Conservation (phyloP, 2,113 vertebrate genomes). For the Micronycteris hirsuta region DNA sequence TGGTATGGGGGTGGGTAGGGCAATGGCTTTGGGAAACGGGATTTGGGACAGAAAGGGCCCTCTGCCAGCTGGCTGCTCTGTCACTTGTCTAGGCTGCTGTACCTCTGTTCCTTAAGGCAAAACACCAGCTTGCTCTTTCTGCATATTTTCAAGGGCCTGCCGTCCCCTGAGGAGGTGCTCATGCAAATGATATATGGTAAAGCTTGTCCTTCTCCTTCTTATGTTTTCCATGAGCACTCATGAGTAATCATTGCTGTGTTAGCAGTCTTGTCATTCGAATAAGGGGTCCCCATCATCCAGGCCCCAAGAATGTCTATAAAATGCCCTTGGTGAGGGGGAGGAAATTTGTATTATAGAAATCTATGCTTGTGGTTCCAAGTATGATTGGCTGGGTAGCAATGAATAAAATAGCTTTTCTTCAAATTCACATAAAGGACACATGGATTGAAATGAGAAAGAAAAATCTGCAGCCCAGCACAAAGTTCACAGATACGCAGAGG, state of each 20-base stretch:
- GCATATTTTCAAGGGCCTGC: neutral
- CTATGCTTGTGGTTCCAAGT: neutral
- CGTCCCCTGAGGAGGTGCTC: neutral
- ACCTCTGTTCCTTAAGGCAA: neutral
- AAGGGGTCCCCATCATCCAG: neutral
- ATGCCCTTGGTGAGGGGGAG: too few relatives aligned
- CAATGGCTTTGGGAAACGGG: neutral
- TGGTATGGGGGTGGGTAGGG: too few relatives aligned
- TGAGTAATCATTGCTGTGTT: neutral
- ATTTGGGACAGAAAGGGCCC: neutral
- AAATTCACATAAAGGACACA: conserved; percentile 13
- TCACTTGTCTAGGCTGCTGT: neutral
- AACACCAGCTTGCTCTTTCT: neutral
- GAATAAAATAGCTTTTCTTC: conserved; percentile 9
- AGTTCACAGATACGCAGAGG: neutral
- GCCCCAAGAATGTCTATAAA: neutral
- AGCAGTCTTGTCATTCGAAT: neutral
- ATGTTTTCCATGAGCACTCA: neutral
- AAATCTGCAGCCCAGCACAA: neutral
- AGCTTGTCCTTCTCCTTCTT: neutral
- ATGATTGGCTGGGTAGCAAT: neutral
- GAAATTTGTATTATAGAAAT: neutral
- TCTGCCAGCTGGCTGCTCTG: neutral
- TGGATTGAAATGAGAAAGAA: neutral
- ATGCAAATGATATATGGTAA: neutral